A percentile compares a stretch with the other conserved stretches of the same genome.
These are phyloP conservation scores for Caranx melampygus DNA, from an alignment of 2,113 vertebrate species.

Conservation along the genomic window DNA sequence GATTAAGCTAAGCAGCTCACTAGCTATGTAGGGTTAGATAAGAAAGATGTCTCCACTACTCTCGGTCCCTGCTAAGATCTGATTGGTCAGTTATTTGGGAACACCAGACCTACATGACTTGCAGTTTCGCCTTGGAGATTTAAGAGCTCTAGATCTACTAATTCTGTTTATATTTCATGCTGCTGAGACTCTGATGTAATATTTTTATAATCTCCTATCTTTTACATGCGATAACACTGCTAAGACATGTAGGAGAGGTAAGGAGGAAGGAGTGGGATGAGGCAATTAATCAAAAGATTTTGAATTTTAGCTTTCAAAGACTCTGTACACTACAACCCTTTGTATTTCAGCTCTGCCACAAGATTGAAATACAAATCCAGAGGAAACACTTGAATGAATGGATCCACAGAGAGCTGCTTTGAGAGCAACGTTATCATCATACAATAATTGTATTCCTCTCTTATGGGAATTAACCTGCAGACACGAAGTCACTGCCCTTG, in stretches of 20 bases:
- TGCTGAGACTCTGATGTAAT: not conserved
- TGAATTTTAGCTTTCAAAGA: not conserved
- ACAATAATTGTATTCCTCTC: constrained; percentile 50
- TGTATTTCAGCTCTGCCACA: constrained; percentile 12
- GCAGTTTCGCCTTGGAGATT: not conserved
- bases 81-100: not conserved
- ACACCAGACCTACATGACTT: not conserved
- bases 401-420: constrained; percentile 31
- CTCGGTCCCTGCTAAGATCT: not conserved
- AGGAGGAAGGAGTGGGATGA: not conserved
- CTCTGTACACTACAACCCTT: not conserved
- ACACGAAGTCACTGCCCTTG: constrained; percentile 56
- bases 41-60: not conserved
- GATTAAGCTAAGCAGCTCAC: not conserved
- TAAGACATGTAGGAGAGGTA: not conserved
- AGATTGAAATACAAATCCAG: constrained; percentile 44
- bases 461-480: constrained; percentile 58
- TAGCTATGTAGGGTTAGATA: not conserved
- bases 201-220: not conserved
- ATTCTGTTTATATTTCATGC: no score
- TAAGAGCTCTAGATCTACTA: not conserved
- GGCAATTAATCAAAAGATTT: not conserved
- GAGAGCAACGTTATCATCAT: constrained; percentile 45
- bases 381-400: constrained; percentile 32
- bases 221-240: not conserved